Base-by-base conservation (phyloP, 2,888 invertebrate species). In the Pollenia griseotomentosa region DNA sequence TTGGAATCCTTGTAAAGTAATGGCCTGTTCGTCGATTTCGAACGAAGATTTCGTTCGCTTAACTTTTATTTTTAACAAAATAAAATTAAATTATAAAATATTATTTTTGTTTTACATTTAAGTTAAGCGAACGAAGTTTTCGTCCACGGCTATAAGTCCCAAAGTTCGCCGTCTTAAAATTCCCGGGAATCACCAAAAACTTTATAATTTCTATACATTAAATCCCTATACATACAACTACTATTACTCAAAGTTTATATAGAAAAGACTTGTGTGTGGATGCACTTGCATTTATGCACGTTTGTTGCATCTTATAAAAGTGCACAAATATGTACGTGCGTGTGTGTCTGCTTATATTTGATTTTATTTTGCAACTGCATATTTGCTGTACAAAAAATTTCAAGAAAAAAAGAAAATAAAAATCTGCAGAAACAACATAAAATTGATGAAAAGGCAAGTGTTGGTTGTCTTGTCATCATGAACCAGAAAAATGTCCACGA, bases 401-500 rank as follows among this genome's bases (percentile, higher is more conserved):
- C 1, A 23, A 23, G 23, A 23, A 23, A 33, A 33, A 33, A 33
- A 33, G 2, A 33, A 33, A 33, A 23, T 23, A 33, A 2, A 33
- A 2, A 33, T 33, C 4, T 12, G 16, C n/a, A 83, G 42, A 48
- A 53, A 19, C 44, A 83, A 46, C n/a, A 71, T 59, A 19, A 65
- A 80, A 70, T 78, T 73, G 84, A 74, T 84, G 84, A 84, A 84
- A 84, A 74, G 84, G 74, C 87, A 87, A 84, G 84, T 84, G 81
- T 84, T 87, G 73, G 73, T 78, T 82, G 78, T 40, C 68, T 66
- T 87, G 86, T 82, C 84, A 80, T 83, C 82, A 85, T 79, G 66
- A 68, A 63, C 73, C 75, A 81, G 65, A 83, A 85, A 87, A 83
- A 81, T 87, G 83, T 74, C 87, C 85, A 87, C 74, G 70, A 78